phyloP scores from a whole-genome alignment of 1,140 invertebrate species.

The Teleopsis dalmanni region DNA sequence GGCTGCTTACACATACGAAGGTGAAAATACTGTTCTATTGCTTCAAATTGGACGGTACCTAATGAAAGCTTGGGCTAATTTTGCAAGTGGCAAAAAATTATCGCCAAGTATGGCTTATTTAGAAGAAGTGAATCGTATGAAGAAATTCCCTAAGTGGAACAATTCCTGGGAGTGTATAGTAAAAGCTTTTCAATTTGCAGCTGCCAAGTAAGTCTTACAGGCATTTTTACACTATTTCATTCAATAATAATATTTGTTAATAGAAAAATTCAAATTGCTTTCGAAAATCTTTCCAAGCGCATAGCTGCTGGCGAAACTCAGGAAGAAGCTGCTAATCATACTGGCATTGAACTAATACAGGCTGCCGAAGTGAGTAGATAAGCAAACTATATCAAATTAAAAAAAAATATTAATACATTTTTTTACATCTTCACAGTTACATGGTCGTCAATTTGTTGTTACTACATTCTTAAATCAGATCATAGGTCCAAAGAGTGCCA shows the following conservation, averaged over 20 bases:
- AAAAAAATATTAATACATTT: background rate
- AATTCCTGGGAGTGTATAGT: conserved; percentile 57
- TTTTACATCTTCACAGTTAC: conserved; percentile 44
- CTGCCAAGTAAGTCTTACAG: conserved; percentile 55
- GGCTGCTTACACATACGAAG: conserved; percentile 90
- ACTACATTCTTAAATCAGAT: conserved; percentile 52
- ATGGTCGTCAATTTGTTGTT: conserved; percentile 69
- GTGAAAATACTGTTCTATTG: conserved; percentile 89
- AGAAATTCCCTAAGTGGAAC: conserved; percentile 52
- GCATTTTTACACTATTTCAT: background rate
- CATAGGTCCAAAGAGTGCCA: conserved; percentile 36
- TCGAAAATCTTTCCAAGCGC: conserved; percentile 58
- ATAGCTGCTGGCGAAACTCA: conserved; percentile 53
- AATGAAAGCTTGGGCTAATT: conserved; percentile 63
- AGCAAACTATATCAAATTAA: background rate
- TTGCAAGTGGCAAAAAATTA: conserved; percentile 48
- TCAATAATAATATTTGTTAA: conserved; percentile 19
- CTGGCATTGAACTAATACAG: conserved; percentile 67
- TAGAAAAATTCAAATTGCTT: conserved; percentile 64
- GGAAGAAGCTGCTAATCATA: conserved; percentile 79
- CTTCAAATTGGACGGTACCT: conserved; percentile 81
- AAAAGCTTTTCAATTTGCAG: conserved; percentile 57
- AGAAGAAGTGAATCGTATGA: conserved; percentile 31
- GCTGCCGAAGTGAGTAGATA: conserved; percentile 56
- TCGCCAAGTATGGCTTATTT: conserved; percentile 62